These are phyloP conservation scores for Synaphobranchus kaupii DNA, from an alignment of 2,797 vertebrate genomes.

Conservation along the genomic window DNA sequence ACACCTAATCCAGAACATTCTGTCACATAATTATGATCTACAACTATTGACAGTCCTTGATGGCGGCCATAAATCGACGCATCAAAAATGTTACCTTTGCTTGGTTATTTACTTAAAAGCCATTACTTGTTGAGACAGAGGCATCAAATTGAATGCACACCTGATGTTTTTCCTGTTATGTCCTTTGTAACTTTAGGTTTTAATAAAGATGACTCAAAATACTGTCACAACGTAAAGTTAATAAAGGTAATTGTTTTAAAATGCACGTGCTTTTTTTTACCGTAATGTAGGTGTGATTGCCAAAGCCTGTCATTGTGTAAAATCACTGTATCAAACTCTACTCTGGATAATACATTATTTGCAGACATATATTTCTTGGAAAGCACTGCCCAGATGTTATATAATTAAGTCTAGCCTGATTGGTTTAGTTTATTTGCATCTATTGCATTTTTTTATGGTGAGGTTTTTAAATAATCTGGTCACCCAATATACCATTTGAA, in stretches of 20 bases:
- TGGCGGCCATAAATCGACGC: not conserved
- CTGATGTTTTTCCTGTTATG: not conserved
- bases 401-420: no score
- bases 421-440: no score
- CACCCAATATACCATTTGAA: no score
- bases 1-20: not conserved
- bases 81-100: not conserved
- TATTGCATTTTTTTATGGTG: no score
- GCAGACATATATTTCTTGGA: not conserved
- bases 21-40: not conserved
- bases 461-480: no score
- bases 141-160: not conserved
- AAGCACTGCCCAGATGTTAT: not conserved
- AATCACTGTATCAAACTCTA: not conserved
- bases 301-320: not conserved
- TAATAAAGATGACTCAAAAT: not conserved
- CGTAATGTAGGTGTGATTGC: not conserved
- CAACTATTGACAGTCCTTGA: not conserved
- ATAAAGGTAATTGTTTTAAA: constrained; percentile 18
- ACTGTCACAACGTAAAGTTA: not conserved
- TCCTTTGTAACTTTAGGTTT: not conserved
- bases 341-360: not conserved
- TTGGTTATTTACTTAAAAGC: not conserved
- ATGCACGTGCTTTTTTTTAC: not conserved
- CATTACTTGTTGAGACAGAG: not conserved